These are phyloP conservation scores for Machimus rusticus DNA, from an alignment of 2,888 invertebrate species.

Conservation along the genomic window DNA sequence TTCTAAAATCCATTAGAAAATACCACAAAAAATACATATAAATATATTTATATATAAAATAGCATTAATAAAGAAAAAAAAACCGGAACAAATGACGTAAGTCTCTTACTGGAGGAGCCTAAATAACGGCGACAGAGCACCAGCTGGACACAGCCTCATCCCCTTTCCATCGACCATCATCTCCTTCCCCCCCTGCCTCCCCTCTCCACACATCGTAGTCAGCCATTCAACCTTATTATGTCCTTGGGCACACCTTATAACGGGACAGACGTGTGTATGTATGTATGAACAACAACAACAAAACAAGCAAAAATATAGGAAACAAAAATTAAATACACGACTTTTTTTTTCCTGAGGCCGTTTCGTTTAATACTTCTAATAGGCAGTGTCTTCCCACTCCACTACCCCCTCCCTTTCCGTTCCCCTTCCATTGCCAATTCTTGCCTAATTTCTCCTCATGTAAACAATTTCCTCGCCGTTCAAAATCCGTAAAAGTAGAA, in stretches of 20 bases:
- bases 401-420: not conserved
- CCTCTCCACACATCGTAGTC: not conserved
- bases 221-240: constrained; percentile 22
- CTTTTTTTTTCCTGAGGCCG: not conserved
- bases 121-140: not conserved
- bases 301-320: not conserved
- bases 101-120: too few relatives aligned
- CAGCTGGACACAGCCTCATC: not conserved
- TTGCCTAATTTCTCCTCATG: not conserved
- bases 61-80: too few relatives aligned
- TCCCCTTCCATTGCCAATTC: not conserved
- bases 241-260: constrained; percentile 14
- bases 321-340: not conserved
- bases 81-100: too few relatives aligned
- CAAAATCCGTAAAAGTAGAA: too few relatives aligned
- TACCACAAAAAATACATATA: too few relatives aligned
- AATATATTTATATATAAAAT: too few relatives aligned
- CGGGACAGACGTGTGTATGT: not conserved
- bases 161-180: not conserved
- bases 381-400: not conserved
- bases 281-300: not conserved
- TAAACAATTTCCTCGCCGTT: not conserved
- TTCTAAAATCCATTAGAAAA: too few relatives aligned
- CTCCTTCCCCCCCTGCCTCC: not conserved
- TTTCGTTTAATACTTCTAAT: not conserved